Percentiles rank a stretch among this genome's conserved stretches.
phyloP scores from a whole-genome alignment of 2,113 vertebrate genomes.

The Hippopotamus amphibius region DNA sequence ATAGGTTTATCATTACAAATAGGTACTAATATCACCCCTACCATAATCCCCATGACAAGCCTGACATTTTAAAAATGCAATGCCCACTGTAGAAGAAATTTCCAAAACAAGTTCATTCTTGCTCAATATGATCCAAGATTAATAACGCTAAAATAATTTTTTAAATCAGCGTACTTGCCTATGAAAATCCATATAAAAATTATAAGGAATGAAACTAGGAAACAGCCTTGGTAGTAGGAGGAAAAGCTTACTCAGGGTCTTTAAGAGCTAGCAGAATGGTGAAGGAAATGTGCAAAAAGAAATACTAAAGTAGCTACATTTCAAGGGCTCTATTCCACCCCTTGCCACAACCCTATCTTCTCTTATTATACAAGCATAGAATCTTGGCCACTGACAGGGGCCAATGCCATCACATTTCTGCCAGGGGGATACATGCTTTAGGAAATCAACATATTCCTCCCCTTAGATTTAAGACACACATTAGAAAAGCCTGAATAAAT shows the following conservation, averaged over 20 bases:
- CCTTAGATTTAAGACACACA: constrained; percentile 39
- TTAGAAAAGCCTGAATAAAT: constrained; percentile 22
- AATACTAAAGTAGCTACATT: constrained; percentile 22
- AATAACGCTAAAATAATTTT: constrained; percentile 13
- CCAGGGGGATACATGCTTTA: background rate
- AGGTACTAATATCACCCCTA: background rate
- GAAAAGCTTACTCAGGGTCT: background rate
- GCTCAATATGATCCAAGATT: background rate
- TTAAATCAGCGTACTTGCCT: background rate
- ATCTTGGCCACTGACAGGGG: background rate
- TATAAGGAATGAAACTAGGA: background rate
- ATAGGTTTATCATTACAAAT: background rate
- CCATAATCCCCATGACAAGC: background rate
- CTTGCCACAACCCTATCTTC: background rate
- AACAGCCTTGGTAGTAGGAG: background rate
- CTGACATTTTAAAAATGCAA: constrained; percentile 16
- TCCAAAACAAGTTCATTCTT: constrained; percentile 44
- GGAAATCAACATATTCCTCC: background rate
- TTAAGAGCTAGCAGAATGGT: constrained; percentile 53
- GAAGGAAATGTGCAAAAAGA: background rate
- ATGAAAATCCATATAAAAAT: constrained; percentile 54
- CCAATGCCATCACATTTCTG: background rate
- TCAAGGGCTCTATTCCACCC: background rate
- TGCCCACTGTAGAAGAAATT: background rate
- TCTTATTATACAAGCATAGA: constrained; percentile 24